Conservation (phyloP, 1,140 invertebrate species). For the Drosophila equinoxialis region DNA sequence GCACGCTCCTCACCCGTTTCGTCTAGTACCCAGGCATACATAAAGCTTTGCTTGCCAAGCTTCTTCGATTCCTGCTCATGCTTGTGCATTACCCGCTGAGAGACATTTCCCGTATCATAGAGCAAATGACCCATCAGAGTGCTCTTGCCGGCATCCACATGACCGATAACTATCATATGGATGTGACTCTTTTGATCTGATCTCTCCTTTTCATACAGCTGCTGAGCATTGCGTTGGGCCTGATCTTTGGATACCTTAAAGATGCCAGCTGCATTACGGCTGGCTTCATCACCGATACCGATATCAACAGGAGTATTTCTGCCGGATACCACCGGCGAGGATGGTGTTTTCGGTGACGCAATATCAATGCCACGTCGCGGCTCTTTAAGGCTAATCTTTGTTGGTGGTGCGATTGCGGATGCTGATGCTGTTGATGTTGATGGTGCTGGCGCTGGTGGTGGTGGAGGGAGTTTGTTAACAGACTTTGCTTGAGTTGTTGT, state of each 20-base stretch:
- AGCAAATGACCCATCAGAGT: constrained; percentile 98
- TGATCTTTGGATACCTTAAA: constrained; percentile 81
- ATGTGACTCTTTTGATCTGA: constrained; percentile 91
- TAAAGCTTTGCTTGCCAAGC: constrained; percentile 98
- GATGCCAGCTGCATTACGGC: constrained; percentile 19
- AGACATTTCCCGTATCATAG: constrained; percentile 94
- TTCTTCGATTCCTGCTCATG: constrained; percentile 99
- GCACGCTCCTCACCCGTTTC: constrained; percentile 98
- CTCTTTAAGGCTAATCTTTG: constrained; percentile 60
- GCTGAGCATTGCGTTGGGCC: constrained; percentile 64
- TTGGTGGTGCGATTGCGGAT: constrained; percentile 36
- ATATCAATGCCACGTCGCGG: constrained; percentile 84
- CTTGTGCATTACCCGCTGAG: constrained; percentile 96
- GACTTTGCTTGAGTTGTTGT: too few relatives aligned
- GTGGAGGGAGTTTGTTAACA: too few relatives aligned
- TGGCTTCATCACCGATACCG: constrained; percentile 35
- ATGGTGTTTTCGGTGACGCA: constrained; percentile 63
- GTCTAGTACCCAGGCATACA: constrained; percentile 99
- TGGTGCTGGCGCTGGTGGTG: constrained; percentile 8
- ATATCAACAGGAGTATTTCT: constrained; percentile 83
- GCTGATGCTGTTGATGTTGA: not conserved
- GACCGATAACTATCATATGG: constrained; percentile 98
- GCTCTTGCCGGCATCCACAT: constrained; percentile 99
- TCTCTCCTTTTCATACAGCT: constrained; percentile 89
- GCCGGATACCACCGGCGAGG: constrained; percentile 86